Evolutionary conservation across 2,888 invertebrate species (phyloP).

Genomic region (Monoplex corrugatus): DNA sequence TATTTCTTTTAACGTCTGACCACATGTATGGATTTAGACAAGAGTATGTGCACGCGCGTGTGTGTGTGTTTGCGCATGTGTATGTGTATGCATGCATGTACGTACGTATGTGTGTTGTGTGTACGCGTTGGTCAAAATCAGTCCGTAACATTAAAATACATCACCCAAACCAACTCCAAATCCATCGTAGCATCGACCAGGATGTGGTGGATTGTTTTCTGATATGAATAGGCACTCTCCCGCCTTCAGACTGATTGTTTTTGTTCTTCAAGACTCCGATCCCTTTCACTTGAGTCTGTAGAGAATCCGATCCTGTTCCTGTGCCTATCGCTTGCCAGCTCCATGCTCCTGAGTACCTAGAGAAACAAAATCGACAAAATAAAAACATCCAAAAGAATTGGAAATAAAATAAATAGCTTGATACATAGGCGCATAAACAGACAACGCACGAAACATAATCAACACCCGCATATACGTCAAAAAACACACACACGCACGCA

Average conservation of each 20-base stretch:
- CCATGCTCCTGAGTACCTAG: conserved; percentile 56
- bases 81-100: background rate
- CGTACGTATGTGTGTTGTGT: background rate
- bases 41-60: background rate
- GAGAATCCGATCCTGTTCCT: background rate
- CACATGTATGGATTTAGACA: background rate
- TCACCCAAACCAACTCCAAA: background rate
- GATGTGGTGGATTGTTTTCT: background rate
- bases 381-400: background rate
- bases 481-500: background rate
- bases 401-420: background rate
- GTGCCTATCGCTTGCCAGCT: conserved; percentile 55
- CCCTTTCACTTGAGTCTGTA: conserved; percentile 20
- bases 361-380: background rate
- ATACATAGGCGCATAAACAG: background rate
- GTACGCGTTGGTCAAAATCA: background rate
- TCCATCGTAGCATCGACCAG: background rate
- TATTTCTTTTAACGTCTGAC: too few relatives aligned
- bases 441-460: background rate
- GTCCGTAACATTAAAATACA: background rate
- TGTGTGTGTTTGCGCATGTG: too few relatives aligned
- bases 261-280: conserved; percentile 18
- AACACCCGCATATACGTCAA: background rate
- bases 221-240: conserved; percentile 33
- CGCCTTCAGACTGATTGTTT: conserved; percentile 40